phyloP scores from a whole-genome alignment of 1,140 invertebrate genomes.

The Rhyacophila brunnea region DNA sequence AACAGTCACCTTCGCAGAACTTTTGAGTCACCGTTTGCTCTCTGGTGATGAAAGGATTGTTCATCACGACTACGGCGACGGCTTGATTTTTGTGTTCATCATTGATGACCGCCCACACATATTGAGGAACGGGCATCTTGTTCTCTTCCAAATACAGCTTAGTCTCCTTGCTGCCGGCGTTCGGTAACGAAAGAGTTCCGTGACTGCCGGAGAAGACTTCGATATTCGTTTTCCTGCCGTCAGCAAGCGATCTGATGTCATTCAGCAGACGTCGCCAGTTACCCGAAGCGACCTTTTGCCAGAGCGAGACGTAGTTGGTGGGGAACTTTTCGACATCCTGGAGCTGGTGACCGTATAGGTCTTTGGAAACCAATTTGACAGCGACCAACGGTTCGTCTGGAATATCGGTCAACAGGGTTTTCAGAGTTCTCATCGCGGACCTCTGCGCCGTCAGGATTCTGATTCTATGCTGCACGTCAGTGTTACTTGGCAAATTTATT shows the following conservation, averaged over 20 bases:
- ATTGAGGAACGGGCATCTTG: slow-evolving; percentile 19
- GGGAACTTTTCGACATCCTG: slow-evolving; percentile 26
- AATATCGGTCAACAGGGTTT: slow-evolving; percentile 16
- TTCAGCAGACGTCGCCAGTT: slow-evolving; percentile 24
- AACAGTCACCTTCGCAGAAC: slow-evolving; percentile 28
- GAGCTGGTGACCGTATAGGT: slow-evolving; percentile 22
- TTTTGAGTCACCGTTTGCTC: slow-evolving; percentile 17
- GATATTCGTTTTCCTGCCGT: slow-evolving; percentile 7
- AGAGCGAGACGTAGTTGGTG: slow-evolving; percentile 23
- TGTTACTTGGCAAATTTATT: slow-evolving; percentile 6
- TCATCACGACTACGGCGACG: slow-evolving; percentile 23
- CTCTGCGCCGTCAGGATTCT: slow-evolving; percentile 16
- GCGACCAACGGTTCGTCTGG: slow-evolving; percentile 3
- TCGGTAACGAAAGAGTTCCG: slow-evolving; percentile 15
- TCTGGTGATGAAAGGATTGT: slow-evolving; percentile 22
- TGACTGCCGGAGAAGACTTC: slow-evolving; percentile 28
- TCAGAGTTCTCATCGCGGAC: slow-evolving; percentile 3
- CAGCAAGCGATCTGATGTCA: slow-evolving; percentile 16
- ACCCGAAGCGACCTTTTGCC: slow-evolving; percentile 20
- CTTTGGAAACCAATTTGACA: slow-evolving; percentile 19
- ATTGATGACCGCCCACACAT: slow-evolving; percentile 21
- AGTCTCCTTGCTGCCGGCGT: slow-evolving; percentile 1
- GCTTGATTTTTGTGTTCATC: slow-evolving; percentile 16
- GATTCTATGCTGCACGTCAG: slow-evolving; percentile 24
- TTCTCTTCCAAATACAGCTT: slow-evolving; percentile 15